Base-by-base conservation (phyloP, 2,797 vertebrate genomes). In the Sebastes dallii region DNA sequence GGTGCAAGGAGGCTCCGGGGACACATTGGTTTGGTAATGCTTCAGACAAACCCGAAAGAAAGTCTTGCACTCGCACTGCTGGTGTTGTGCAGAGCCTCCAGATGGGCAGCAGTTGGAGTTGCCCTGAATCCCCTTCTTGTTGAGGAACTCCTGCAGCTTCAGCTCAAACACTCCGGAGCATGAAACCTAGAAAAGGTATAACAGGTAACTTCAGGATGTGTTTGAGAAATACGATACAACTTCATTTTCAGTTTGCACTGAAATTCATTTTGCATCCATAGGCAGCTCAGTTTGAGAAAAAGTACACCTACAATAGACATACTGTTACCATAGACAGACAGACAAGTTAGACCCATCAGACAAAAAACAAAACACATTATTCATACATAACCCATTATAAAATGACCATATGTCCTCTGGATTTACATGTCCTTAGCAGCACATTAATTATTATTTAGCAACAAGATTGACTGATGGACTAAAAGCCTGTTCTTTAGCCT, bases 31-130 rank as follows among this genome's bases (percentile, higher is more conserved):
- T 91, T 99, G 98, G 86, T 99, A 99, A 83, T 99, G 98, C 92
- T 99, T 99, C 88, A 99, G 97, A 91, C 98, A 99, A 79, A 99
- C 96, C 68, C 98, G 96, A 94, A 99, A 99, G 95, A 99, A 99
- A 27, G 98, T 99, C 94, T 97, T 97, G 95, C 98, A 99, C 87
- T 99, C 97, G 85, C 98, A 99, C 78, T 97, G 97, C 92, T 97
- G 96, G 81, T 96, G 69, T 0, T 94, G 83, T 59, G 92, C 89
- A 46, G 96, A 90, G 65, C 93, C 96, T 24, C 93, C 95, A 36
- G 42, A 7, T 16, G 96, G 95, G 90, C 98, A 99, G 94, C 98
- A 99, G 93, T 97, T 99, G 86, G 92, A 92, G 91, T 99, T 98
- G 56, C 97, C 97, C 78, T 92, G 69, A 75, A 96, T 93, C 82